Evolutionary conservation across 2,888 invertebrate species (phyloP).

Genomic region (Leptopilina syphax): DNA sequence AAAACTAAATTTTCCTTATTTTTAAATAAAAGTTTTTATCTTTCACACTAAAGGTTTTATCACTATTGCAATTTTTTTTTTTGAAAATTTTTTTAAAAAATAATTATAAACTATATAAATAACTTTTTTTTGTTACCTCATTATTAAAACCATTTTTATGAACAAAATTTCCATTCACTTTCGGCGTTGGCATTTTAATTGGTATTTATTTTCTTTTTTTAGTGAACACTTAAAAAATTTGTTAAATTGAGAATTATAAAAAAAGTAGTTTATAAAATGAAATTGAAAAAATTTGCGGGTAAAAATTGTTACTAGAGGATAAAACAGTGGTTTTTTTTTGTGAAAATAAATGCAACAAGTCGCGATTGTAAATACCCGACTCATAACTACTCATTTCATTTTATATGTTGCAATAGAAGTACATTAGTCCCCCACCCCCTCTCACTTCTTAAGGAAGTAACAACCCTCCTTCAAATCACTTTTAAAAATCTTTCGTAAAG

Average conservation of each 20-base stretch:
- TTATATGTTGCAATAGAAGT: slow-evolving; percentile 8
- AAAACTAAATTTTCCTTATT: no score
- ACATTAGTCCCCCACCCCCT: background rate
- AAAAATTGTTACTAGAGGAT: no score
- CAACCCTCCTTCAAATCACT: background rate
- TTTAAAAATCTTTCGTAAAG: background rate
- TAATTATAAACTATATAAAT: background rate
- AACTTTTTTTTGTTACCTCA: background rate
- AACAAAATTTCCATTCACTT: background rate
- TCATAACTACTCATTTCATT: slow-evolving; percentile 6
- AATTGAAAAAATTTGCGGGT: no score
- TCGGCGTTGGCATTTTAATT: background rate
- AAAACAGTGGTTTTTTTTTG: no score
- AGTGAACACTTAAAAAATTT: background rate
- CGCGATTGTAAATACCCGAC: background rate
- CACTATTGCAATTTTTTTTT: no score
- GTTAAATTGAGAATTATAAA: background rate
- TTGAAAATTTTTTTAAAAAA: background rate
- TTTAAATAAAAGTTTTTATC: no score
- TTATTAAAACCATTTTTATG: background rate
- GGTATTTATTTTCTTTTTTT: background rate
- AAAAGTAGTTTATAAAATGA: background rate
- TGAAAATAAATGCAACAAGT: background rate
- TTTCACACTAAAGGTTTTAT: no score
- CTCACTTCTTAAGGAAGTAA: background rate